A percentile compares a stretch with the other conserved stretches of the same genome.
Evolutionary conservation across 2,113 vertebrate species (phyloP).

Genomic region (Cyanistes caeruleus): DNA sequence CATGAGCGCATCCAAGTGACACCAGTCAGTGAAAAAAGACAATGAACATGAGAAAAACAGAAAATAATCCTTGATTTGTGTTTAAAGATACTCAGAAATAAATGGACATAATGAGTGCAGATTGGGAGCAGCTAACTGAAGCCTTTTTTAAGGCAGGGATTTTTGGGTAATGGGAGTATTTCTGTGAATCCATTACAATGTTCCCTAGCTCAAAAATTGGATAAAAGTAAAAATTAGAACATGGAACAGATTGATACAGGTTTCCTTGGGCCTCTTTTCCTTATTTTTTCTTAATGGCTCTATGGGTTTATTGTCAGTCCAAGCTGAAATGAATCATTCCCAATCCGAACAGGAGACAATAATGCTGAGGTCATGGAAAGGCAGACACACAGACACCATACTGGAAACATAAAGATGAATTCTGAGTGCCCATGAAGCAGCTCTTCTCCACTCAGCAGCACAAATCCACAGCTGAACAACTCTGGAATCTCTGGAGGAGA

Average conservation of each 20-base stretch:
- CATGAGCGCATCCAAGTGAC: background rate
- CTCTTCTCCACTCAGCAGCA: background rate
- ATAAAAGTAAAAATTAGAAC: background rate
- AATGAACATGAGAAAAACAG: background rate
- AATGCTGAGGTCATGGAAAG: background rate
- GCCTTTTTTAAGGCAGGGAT: background rate
- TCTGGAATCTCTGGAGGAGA: background rate
- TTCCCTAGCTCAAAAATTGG: background rate
- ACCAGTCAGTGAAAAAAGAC: background rate
- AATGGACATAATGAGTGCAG: accelerated
- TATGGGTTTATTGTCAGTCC: background rate
- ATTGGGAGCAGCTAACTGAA: background rate
- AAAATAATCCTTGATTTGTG: background rate
- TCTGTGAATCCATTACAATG: background rate
- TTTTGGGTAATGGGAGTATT: background rate
- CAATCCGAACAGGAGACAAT: background rate
- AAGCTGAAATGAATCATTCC: background rate
- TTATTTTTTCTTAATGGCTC: background rate
- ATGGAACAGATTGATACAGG: background rate
- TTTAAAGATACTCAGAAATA: background rate
- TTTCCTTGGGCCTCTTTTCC: background rate
- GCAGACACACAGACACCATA: background rate
- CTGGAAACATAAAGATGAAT: background rate
- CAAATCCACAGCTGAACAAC: background rate
- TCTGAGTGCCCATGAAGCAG: background rate